Evolutionary conservation across 2,113 vertebrate genomes (phyloP), one percentile per base, ranked within the genome.

Genomic region (Natator depressus): DNA sequence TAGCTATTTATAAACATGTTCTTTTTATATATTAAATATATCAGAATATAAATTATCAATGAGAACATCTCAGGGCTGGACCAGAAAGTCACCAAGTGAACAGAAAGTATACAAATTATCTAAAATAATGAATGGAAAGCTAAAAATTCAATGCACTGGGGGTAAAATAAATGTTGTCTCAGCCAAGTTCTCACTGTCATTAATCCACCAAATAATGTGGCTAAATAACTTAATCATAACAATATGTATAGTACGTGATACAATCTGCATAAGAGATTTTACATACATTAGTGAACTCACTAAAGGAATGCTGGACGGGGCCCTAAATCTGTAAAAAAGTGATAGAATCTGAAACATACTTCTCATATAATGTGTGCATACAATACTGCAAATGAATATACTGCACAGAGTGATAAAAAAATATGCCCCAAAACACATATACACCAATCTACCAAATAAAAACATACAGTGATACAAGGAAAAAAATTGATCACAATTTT

Each of bases 1-100:
- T 87, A 93, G 87, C 72, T 95, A 94, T 85, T 96, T 93, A 47
- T 50, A 97, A 93, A 90, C 81, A 96, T 95, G 95, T 87, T 93
- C 65, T 86, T 85, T 97, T 95, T 84, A 72, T 89, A 91, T 96
- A 92, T 89, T 76, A 76, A 91, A 89, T 51, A 91, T 75, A 82
- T 29, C 62, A 53, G 22, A 95, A 53, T 14, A 59, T 78, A 92
- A 87, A 72, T 93, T 89, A 97, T 94, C 14, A 25, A 96, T 59
- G 82, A 88, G 88, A 94, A 69, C 55, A 80, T 89, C 17, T 17
- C 80, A 65, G 86, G 83, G 82, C 53, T 85, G 89, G 80, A 54
- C 79, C 11, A 80, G 69, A 95, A 96, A 62, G 59, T 80, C 10
- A 6, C 91, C 92, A 93, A 91, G 35, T 80, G 50, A 53, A 80